Evolutionary conservation across 1,140 invertebrate genomes (phyloP).

Genomic region (Argopecten irradians): DNA sequence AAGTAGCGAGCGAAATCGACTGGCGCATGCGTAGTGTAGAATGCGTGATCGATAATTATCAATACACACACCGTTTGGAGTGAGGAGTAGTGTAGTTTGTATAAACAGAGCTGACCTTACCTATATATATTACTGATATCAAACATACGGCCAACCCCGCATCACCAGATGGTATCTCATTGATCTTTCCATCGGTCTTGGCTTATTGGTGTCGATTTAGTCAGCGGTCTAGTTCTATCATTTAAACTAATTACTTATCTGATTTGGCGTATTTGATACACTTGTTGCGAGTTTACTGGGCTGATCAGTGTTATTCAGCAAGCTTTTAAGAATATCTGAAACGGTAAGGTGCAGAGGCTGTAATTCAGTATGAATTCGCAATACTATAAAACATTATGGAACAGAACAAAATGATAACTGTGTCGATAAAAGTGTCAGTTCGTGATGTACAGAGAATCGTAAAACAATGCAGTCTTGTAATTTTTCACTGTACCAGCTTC

Average conservation of each 20-base stretch:
- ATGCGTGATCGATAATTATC: not conserved
- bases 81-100: not conserved
- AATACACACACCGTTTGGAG: slow-evolving; percentile 5
- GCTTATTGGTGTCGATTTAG: not conserved
- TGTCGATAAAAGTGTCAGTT: not conserved
- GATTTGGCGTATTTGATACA: not conserved
- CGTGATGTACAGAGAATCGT: slow-evolving; percentile 15
- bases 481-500: not conserved
- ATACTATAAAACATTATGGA: not conserved
- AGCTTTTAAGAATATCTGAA: not conserved
- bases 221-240: not conserved
- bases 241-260: not conserved
- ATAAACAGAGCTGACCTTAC: not conserved
- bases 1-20: not conserved
- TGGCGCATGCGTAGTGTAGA: not conserved
- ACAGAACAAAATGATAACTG: not conserved
- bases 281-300: too few relatives aligned
- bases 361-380: not conserved
- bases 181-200: not conserved
- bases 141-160: not conserved
- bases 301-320: too few relatives aligned
- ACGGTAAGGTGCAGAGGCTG: not conserved
- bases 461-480: not conserved
- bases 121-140: not conserved
- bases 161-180: not conserved